phyloP scores from a whole-genome alignment of 2,888 invertebrate species.

The Hirtodrosophila confusa region DNA sequence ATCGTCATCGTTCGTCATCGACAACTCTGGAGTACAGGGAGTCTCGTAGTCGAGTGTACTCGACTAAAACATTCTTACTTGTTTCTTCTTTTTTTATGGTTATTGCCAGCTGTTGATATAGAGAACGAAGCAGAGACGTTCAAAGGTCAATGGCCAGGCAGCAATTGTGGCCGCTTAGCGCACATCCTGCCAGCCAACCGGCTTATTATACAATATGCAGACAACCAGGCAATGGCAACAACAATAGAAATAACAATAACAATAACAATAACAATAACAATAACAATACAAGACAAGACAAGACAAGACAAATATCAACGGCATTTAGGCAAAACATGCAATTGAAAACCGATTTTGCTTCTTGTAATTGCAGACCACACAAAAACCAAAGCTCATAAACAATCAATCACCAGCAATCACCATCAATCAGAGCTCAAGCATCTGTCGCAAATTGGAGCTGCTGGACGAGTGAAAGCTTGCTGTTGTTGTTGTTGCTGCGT shows the following conservation, averaged over 20 bases:
- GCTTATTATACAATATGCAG: slow-evolving; percentile 63
- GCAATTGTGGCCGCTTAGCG: slow-evolving; percentile 35
- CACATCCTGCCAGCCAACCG: slow-evolving; percentile 62
- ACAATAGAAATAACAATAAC: slow-evolving; percentile 1
- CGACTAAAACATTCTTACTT: too few species aligned
- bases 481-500: slow-evolving; percentile 28
- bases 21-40: too few species aligned
- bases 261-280: slow-evolving; percentile 9
- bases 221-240: slow-evolving; percentile 13
- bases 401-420: slow-evolving; percentile 54
- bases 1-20: too few species aligned
- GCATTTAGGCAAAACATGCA: slow-evolving; percentile 21
- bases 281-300: slow-evolving; percentile 12
- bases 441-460: slow-evolving; percentile 64
- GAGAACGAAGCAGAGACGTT: slow-evolving; percentile 37
- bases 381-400: slow-evolving; percentile 38
- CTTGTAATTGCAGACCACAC: slow-evolving; percentile 56
- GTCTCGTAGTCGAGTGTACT: too few species aligned
- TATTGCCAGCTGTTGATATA: slow-evolving; percentile 6
- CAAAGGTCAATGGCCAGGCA: slow-evolving; percentile 47
- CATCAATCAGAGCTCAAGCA: slow-evolving; percentile 62
- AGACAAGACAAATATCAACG: not conserved
- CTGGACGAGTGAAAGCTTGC: slow-evolving; percentile 50
- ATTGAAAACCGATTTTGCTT: slow-evolving; percentile 38
- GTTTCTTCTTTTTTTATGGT: slow-evolving; percentile 9